Percentiles rank a stretch among this genome's conserved stretches.
phyloP scores from a whole-genome alignment of 2,797 vertebrate genomes.

The Pachyuromys duprasi region DNA sequence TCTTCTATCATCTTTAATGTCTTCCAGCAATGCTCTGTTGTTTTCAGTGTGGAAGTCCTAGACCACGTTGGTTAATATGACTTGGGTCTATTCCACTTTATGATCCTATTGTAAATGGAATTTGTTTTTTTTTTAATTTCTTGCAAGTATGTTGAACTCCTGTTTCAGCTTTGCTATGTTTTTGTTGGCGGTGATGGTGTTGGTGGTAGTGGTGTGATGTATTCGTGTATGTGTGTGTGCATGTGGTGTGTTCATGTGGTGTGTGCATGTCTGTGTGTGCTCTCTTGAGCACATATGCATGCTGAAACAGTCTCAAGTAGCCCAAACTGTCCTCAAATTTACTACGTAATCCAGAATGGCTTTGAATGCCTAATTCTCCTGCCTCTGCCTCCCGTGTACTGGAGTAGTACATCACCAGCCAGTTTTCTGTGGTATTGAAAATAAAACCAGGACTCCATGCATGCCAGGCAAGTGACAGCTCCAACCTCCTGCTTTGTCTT shows the following conservation, averaged over 20 bases:
- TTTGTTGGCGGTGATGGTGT: neutral
- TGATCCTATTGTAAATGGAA: neutral
- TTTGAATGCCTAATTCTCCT: neutral
- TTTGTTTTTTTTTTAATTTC: neutral
- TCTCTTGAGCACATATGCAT: too few relatives aligned
- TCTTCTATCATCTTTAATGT: neutral
- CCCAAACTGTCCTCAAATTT: neutral
- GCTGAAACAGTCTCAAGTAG: neutral
- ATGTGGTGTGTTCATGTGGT: too few relatives aligned
- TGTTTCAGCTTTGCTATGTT: neutral
- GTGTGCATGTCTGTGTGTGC: neutral
- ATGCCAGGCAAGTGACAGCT: neutral
- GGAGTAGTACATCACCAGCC: neutral
- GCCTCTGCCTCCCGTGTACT: neutral
- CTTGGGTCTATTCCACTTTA: conserved; percentile 9
- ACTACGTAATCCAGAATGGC: neutral
- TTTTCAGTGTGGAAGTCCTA: conserved; percentile 14
- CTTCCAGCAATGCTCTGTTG: neutral
- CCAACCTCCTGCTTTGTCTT: neutral
- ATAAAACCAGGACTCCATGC: neutral
- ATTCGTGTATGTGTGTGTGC: neutral
- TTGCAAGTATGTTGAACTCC: neutral
- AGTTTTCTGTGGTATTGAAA: neutral
- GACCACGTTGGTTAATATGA: neutral
- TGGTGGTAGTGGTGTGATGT: neutral